These are phyloP conservation scores for Coenonympha glycerion DNA, from an alignment of 2,888 invertebrate genomes.

Conservation along the genomic window DNA sequence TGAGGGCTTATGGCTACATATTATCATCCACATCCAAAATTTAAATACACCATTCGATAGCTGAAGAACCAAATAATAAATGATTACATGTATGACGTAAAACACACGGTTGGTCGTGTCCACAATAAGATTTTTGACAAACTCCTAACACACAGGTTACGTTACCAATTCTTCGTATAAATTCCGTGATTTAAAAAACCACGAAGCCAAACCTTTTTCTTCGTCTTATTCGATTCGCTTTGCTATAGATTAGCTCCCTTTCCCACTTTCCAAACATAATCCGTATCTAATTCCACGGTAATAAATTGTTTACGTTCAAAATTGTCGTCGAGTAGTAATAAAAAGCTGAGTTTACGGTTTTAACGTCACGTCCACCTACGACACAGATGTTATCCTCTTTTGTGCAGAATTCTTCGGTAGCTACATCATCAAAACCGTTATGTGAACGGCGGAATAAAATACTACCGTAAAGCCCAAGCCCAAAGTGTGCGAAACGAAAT, in stretches of 20 bases:
- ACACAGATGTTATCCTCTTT: constrained; percentile 38
- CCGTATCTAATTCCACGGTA: constrained; percentile 9
- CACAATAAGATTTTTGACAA: too few relatives aligned
- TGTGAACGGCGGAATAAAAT: constrained; percentile 31
- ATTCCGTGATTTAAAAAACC: too few relatives aligned
- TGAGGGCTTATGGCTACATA: too few relatives aligned
- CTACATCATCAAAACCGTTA: constrained; percentile 59
- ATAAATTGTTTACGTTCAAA: constrained; percentile 8
- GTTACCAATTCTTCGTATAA: too few relatives aligned
- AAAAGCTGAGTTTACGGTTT: constrained; percentile 21
- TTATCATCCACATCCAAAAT: too few relatives aligned
- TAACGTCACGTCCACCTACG: constrained; percentile 46
- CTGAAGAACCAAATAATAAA: too few relatives aligned
- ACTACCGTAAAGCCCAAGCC: constrained; percentile 17
- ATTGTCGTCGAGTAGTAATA: constrained; percentile 8
- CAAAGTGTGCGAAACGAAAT: constrained; percentile 3
- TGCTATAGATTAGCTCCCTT: background rate
- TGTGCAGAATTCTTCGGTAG: constrained; percentile 45
- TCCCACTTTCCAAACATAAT: constrained; percentile 8
- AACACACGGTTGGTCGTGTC: too few relatives aligned
- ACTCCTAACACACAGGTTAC: too few relatives aligned
- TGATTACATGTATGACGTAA: too few relatives aligned
- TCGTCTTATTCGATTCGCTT: background rate
- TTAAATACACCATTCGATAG: too few relatives aligned
- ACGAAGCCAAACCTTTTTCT: background rate